Conservation (phyloP, 2,888 invertebrate genomes). For the Dugesia japonica region DNA sequence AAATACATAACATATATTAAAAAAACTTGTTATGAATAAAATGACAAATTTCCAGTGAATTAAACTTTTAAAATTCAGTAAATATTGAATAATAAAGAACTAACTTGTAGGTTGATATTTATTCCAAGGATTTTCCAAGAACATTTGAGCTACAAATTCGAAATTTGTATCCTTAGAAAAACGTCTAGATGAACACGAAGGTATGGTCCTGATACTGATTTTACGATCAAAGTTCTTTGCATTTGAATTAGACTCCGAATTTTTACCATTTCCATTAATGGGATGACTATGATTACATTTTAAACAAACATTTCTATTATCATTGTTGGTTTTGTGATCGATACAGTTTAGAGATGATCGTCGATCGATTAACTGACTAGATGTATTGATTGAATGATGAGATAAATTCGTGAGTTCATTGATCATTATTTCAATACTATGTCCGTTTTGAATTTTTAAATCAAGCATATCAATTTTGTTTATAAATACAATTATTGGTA, state of each 20-base stretch:
- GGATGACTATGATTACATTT: not conserved
- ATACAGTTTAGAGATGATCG: not conserved
- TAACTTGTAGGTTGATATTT: not conserved
- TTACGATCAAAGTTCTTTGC: not conserved
- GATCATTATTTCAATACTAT: slow-evolving; percentile 4
- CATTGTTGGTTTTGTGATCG: not conserved
- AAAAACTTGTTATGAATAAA: too few species aligned
- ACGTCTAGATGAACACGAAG: not conserved
- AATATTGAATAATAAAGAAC: too few species aligned
- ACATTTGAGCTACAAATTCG: not conserved
- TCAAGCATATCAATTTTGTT: slow-evolving; percentile 66
- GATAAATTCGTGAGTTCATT: not conserved
- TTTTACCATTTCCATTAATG: not conserved
- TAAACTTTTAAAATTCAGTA: too few species aligned
- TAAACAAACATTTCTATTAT: not conserved
- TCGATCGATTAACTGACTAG: not conserved
- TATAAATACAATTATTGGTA: slow-evolving; percentile 64
- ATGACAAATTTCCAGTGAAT: too few species aligned
- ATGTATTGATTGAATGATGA: not conserved
- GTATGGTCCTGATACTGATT: not conserved
- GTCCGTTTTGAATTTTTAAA: slow-evolving; percentile 57
- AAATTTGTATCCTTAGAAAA: not conserved
- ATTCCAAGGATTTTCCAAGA: not conserved
- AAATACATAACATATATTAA: too few species aligned
- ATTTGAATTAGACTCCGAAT: not conserved